These are phyloP conservation scores for Dascyllus trimaculatus DNA, from an alignment of 2,113 vertebrate species.

Conservation along the genomic window DNA sequence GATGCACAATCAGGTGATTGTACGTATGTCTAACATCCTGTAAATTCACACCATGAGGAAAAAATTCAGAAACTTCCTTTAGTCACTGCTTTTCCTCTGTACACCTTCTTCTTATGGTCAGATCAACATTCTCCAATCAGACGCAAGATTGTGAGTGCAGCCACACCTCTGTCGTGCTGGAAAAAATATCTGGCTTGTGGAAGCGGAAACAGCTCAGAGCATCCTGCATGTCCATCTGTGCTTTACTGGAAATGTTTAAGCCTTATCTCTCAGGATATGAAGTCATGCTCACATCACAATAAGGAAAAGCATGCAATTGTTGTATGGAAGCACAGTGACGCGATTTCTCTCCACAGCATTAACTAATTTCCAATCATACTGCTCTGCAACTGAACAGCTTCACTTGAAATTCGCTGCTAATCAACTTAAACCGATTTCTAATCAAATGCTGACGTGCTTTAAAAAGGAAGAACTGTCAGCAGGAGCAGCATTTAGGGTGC, in stretches of 20 bases:
- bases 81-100: slow-evolving; percentile 12
- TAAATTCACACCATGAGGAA: neutral
- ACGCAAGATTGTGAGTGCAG: neutral
- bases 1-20: neutral
- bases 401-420: neutral
- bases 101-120: slow-evolving; percentile 26
- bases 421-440: neutral
- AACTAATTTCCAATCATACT: too few relatives aligned
- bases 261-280: slow-evolving; percentile 12
- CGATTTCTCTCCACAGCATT: neutral
- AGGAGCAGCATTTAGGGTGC: neutral
- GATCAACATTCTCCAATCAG: slow-evolving; percentile 20
- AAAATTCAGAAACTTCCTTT: neutral
- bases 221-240: neutral
- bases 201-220: neutral
- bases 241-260: fast-evolving
- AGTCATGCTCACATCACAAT: neutral
- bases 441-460: neutral
- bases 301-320: neutral
- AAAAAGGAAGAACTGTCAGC: neutral
- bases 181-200: neutral
- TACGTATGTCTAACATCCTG: neutral
- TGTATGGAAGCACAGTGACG: neutral
- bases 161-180: neutral
- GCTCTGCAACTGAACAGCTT: neutral